Conservation (phyloP, 1,140 invertebrate genomes). For the Metaphire vulgaris region DNA sequence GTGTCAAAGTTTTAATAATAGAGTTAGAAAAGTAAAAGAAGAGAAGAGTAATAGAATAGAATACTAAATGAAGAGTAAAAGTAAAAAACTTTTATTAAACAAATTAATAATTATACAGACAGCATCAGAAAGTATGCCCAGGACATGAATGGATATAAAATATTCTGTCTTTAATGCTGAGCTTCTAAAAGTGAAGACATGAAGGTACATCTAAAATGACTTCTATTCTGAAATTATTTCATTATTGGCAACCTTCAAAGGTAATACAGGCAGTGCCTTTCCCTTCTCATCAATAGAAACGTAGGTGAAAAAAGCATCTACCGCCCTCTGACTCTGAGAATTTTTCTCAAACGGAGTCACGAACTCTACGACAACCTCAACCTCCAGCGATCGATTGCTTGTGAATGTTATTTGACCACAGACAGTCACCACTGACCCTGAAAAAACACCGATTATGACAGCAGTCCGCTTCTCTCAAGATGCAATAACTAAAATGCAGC, state of each 20-base stretch:
- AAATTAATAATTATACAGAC: too few species aligned
- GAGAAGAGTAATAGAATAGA: too few species aligned
- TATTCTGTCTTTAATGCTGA: too few species aligned
- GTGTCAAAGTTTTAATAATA: too few species aligned
- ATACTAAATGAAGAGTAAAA: too few species aligned
- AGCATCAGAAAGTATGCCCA: too few species aligned
- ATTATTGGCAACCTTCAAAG: conserved; percentile 19
- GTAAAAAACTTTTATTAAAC: too few species aligned
- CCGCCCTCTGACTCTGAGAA: neutral
- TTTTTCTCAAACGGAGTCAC: conserved; percentile 15
- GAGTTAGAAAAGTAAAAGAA: too few species aligned
- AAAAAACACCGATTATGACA: neutral
- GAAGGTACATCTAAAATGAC: too few species aligned
- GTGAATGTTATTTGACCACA: conserved; percentile 12
- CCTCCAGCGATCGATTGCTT: conserved; percentile 14
- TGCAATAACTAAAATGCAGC: neutral
- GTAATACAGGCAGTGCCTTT: conserved; percentile 3
- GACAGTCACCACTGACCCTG: conserved; percentile 15
- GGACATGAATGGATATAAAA: too few species aligned
- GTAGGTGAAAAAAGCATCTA: conserved; percentile 24
- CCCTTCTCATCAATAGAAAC: conserved; percentile 7
- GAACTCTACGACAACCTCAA: conserved; percentile 16
- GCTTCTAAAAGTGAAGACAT: too few species aligned
- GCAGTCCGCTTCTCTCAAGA: neutral
- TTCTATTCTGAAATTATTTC: too few species aligned